Percentiles rank a stretch among this genome's conserved stretches.
Conservation (phyloP, 2,888 invertebrate species). For the Andrena hattorfiana region DNA sequence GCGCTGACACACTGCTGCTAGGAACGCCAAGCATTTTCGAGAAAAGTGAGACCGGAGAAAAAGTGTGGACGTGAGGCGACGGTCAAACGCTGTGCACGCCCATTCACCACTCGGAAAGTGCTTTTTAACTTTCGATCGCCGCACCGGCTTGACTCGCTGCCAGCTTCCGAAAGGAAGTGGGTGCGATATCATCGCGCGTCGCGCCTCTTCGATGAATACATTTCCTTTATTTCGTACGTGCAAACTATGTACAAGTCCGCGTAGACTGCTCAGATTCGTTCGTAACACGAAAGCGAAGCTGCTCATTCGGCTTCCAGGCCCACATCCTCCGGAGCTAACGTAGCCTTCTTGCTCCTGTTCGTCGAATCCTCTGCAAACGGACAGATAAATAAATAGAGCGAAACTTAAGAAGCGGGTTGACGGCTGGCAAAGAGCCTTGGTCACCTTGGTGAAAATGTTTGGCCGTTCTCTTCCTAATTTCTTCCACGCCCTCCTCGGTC, state of each 20-base stretch:
- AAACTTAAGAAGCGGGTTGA: constrained; percentile 21
- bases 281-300: neutral
- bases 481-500: constrained; percentile 91
- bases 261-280: neutral
- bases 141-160: constrained; percentile 39
- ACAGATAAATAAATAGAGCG: neutral
- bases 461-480: constrained; percentile 94
- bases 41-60: constrained; percentile 61
- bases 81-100: constrained; percentile 41
- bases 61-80: constrained; percentile 75
- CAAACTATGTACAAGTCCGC: constrained; percentile 40
- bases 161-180: constrained; percentile 25
- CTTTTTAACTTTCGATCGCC: constrained; percentile 47
- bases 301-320: constrained; percentile 68
- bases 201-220: constrained; percentile 11
- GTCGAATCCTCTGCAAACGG: constrained; percentile 69
- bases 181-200: neutral
- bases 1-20: constrained; percentile 32
- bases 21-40: constrained; percentile 65
- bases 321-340: constrained; percentile 77
- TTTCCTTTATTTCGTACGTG: neutral
- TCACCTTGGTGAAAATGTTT: constrained; percentile 87
- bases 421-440: neutral
- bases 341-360: constrained; percentile 77
- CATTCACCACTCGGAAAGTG: constrained; percentile 11